These are phyloP conservation scores for Hormiphora californensis DNA, from an alignment of 37 sponge, comb jelly and placozoan species.

Conservation along the genomic window DNA sequence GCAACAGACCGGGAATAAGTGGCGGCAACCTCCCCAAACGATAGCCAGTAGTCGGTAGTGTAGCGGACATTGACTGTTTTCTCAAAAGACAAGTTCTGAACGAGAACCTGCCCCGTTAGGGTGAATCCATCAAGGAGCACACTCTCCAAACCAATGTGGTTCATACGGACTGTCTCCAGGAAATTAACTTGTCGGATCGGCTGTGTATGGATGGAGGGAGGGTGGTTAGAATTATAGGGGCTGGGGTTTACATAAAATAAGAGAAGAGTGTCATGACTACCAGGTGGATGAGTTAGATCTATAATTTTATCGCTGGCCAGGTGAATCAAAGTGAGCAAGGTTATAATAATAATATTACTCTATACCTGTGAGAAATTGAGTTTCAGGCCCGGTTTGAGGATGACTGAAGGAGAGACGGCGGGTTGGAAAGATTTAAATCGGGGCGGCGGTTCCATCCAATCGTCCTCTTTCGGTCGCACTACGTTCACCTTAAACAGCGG, in stretches of 20 bases:
- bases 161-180: not conserved
- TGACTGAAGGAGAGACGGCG: not conserved
- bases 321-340: not conserved
- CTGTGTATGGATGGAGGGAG: too few species aligned
- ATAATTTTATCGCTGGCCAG: too few species aligned
- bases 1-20: not conserved
- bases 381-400: not conserved
- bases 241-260: too few species aligned
- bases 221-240: not conserved
- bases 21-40: not conserved
- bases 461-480: not conserved
- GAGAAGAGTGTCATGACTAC: too few species aligned
- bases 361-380: slow-evolving; percentile 46
- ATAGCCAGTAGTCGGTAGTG: slow-evolving; percentile 12
- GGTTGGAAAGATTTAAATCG: not conserved
- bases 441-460: not conserved
- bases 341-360: not conserved
- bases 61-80: slow-evolving; percentile 5
- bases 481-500: slow-evolving; percentile 45
- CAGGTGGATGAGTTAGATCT: too few species aligned
- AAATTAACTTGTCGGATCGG: not conserved
- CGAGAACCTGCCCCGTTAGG: slow-evolving; percentile 8
- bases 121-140: slow-evolving; percentile 9
- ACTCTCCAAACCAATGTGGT: slow-evolving; percentile 21
- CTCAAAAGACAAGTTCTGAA: slow-evolving; percentile 34